phyloP scores from a whole-genome alignment of 2,888 invertebrate species.

The Molanna angustata region DNA sequence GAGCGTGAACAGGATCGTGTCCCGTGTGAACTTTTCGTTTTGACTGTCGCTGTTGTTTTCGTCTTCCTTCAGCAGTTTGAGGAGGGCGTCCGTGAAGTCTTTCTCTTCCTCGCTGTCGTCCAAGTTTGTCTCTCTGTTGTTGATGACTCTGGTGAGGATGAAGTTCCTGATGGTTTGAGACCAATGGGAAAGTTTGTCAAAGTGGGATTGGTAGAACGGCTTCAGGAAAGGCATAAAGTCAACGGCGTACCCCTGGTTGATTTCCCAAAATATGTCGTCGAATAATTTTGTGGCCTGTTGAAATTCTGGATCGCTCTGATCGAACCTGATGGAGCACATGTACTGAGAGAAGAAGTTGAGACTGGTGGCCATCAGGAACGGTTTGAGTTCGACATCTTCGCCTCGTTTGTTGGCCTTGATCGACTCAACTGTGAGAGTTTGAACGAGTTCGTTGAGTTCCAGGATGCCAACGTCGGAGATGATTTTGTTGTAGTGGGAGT shows the following conservation, averaged over 20 bases:
- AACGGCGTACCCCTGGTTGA: slow-evolving; percentile 83
- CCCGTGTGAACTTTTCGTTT: slow-evolving; percentile 63
- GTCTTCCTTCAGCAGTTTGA: slow-evolving; percentile 63
- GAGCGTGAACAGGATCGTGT: slow-evolving; percentile 77
- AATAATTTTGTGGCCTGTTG: slow-evolving; percentile 66
- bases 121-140: slow-evolving; percentile 54
- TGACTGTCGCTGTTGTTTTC: slow-evolving; percentile 38
- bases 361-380: slow-evolving; percentile 67
- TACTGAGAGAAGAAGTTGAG: slow-evolving; percentile 85
- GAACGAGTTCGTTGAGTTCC: slow-evolving; percentile 62
- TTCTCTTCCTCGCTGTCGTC: slow-evolving; percentile 61
- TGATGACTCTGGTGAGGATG: slow-evolving; percentile 68
- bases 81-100: slow-evolving; percentile 77
- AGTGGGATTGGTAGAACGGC: slow-evolving; percentile 68
- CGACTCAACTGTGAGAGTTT: slow-evolving; percentile 51
- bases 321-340: slow-evolving; percentile 80
- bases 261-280: slow-evolving; percentile 89
- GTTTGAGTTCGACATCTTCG: slow-evolving; percentile 61
- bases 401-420: slow-evolving; percentile 40
- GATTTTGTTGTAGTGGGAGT: slow-evolving; percentile 67
- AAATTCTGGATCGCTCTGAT: slow-evolving; percentile 67
- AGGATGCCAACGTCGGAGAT: slow-evolving; percentile 69
- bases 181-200: slow-evolving; percentile 67
- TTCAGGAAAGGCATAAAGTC: slow-evolving; percentile 83
- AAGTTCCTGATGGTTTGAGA: slow-evolving; percentile 68